Evolutionary conservation across 2,113 vertebrate species (phyloP).

Genomic region (Ictalurus punctatus): DNA sequence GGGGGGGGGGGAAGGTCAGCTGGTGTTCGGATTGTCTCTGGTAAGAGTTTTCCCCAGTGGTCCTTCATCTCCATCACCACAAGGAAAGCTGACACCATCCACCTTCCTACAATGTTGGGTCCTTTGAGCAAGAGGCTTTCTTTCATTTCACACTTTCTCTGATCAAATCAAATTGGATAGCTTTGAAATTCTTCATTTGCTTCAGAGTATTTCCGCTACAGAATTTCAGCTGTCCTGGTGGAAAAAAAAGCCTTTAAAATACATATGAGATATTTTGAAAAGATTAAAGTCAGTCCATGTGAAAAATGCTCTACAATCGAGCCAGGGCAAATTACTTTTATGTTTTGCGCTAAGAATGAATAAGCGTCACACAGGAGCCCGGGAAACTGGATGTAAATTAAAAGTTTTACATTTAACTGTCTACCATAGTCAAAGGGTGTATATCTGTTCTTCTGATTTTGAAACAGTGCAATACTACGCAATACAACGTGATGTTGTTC

Average conservation of each 20-base stretch:
- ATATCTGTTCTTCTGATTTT: neutral
- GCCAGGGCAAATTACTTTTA: neutral
- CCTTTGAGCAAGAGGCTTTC: neutral
- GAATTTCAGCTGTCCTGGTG: neutral
- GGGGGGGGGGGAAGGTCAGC: neutral
- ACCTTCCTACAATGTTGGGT: neutral
- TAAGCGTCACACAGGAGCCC: neutral
- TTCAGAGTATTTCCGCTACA: neutral
- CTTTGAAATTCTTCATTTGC: conserved; percentile 2
- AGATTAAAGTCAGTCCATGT: neutral
- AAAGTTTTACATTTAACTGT: no score
- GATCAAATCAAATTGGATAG: conserved; percentile 18
- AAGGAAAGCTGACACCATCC: neutral
- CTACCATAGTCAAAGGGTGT: neutral
- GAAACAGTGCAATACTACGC: neutral
- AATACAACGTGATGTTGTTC: neutral
- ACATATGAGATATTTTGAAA: neutral
- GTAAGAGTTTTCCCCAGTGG: neutral
- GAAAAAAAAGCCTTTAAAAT: neutral
- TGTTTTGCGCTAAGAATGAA: neutral
- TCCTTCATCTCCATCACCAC: neutral
- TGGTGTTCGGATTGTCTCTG: neutral
- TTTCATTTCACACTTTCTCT: conserved; percentile 19
- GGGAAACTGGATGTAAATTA: neutral
- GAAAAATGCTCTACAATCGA: neutral